Evolutionary conservation across 2,888 invertebrate genomes (phyloP), one percentile per base, ranked within the genome.

Genomic region (Volucella bombylans): DNA sequence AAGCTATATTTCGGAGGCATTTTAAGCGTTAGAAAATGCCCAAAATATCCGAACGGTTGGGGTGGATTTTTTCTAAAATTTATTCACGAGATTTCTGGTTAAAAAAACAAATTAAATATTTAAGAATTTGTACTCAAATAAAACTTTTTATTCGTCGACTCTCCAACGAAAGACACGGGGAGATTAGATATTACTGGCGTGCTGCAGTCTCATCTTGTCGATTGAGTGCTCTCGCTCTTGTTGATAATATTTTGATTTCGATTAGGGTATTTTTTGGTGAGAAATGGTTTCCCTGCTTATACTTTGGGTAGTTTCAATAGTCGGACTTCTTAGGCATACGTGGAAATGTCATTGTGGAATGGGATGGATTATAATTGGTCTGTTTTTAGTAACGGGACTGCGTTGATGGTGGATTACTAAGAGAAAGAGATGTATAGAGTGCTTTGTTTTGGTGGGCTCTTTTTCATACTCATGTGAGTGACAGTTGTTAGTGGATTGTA

Each of bases 221-320:
- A 49, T 6, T 74, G 50, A 31, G 8, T 45, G 59, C 68, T 83
- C 80, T 83, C 83, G 23, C 83, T 83, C 83, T 74, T 18, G 38
- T 68, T 65, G 82, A 82, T 59, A 82, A 73, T 82, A 73, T 82
- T 82, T 73, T 82, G 82, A 69, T 74, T 82, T 57, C 62, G 49
- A 49, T 11, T 45, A 49, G 68, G 61, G 38, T 41, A 6, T 10
- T 47, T 39, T 49, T 68, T 14, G 15, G 72, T 15, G 15, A 0
- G 14, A 10, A 31, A 23, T 41, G 10, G 47, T 65, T 65, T 47
- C 64, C 79, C 61, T 23, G 14, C 69, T 74, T 69, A 1, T 14
- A 6, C 14, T 0, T 52, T 3, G 0, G 10, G 8, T n/a, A 23
- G 31, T 11, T 31, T 10, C 0, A 23, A 47, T 41, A 4, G 43